These are phyloP conservation scores for Odontocolon sp. DNA, from an alignment of 2,888 invertebrate species.

Conservation along the genomic window DNA sequence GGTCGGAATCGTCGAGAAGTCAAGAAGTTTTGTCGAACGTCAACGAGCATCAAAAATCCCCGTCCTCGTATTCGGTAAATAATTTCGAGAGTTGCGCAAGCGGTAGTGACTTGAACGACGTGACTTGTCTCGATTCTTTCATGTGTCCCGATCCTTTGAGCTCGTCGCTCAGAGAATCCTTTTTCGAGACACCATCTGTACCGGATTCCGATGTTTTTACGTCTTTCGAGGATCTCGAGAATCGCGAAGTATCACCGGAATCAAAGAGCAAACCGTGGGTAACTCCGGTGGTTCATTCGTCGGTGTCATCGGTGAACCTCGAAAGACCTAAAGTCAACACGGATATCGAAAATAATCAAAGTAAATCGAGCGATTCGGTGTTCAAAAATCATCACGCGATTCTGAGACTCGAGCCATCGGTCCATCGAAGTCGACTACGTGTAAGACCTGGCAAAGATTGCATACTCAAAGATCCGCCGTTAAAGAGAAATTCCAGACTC, in stretches of 20 bases:
- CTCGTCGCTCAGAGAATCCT: conserved; percentile 76
- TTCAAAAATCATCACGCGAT: conserved; percentile 63
- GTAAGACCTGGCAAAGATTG: conserved; percentile 65
- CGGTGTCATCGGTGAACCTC: conserved; percentile 74
- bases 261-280: conserved; percentile 1
- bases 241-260: conserved; percentile 52
- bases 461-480: conserved; percentile 63
- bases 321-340: conserved; percentile 44
- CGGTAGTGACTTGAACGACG: conserved; percentile 75
- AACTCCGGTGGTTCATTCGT: conserved; percentile 61
- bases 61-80: conserved; percentile 77
- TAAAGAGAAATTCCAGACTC: conserved; percentile 63
- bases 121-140: conserved; percentile 75
- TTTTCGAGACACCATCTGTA: conserved; percentile 75
- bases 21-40: conserved; percentile 75
- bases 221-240: conserved; percentile 75
- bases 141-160: conserved; percentile 76
- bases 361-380: conserved; percentile 75
- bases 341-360: conserved; percentile 66
- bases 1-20: conserved; percentile 78
- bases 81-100: conserved; percentile 75
- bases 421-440: conserved; percentile 68
- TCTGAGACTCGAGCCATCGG: conserved; percentile 67
- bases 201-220: conserved; percentile 76
- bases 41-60: conserved; percentile 70